Conservation (phyloP, 2,888 invertebrate species). For the Drosophila robusta region DNA sequence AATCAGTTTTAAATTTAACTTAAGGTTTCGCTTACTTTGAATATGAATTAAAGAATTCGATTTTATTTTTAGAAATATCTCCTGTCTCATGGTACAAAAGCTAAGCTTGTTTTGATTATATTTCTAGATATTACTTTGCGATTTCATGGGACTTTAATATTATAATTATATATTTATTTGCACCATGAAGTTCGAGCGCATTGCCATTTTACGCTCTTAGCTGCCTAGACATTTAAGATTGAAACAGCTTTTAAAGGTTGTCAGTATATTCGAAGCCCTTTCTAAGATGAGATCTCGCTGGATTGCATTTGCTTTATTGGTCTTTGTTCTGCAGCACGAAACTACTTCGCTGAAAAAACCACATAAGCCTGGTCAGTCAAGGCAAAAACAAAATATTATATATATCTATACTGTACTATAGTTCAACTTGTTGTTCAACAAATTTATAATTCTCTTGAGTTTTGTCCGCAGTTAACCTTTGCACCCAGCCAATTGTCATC, state of each 20-base stretch:
- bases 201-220: constrained; percentile 4
- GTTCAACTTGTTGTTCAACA: too few relatives aligned
- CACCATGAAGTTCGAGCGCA: not conserved
- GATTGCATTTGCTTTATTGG: not conserved
- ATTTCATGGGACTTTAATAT: too few relatives aligned
- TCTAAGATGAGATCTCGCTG: constrained; percentile 9
- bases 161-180: not conserved
- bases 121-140: too few relatives aligned
- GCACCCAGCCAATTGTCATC: not conserved
- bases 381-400: too few relatives aligned
- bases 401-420: too few relatives aligned
- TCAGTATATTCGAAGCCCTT: not conserved
- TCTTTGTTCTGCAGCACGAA: not conserved
- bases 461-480: too few relatives aligned
- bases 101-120: too few relatives aligned
- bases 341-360: too few relatives aligned
- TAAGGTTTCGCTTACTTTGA: not conserved
- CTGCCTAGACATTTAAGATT: not conserved
- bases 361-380: not conserved
- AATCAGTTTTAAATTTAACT: not conserved
- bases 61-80: not conserved
- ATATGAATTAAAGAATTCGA: not conserved
- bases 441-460: too few relatives aligned
- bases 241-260: not conserved
- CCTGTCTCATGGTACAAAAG: not conserved